Conservation (phyloP, 2,113 vertebrate genomes). For the Buteo buteo region DNA sequence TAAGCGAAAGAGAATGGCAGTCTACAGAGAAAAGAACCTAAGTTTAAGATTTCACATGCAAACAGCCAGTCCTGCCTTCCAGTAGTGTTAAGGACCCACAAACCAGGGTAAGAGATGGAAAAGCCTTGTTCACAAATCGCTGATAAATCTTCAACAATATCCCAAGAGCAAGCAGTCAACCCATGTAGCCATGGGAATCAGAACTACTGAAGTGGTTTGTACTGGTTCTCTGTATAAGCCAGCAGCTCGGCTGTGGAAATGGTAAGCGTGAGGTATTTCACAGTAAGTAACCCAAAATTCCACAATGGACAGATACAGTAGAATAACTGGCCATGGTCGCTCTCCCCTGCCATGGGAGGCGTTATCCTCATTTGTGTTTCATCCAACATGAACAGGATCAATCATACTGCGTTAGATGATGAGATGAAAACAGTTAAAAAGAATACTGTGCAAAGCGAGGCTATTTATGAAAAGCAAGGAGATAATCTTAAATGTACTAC, state of each 20-base stretch:
- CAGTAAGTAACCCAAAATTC: background rate
- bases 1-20: background rate
- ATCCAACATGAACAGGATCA: background rate
- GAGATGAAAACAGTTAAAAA: background rate
- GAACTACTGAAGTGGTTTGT: background rate
- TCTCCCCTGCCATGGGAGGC: background rate
- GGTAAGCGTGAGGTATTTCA: background rate
- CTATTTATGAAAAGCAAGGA: background rate
- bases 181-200: background rate
- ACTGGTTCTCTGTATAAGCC: background rate
- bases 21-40: background rate
- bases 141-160: background rate
- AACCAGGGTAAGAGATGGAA: background rate
- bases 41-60: background rate
- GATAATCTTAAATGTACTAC: background rate
- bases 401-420: rapidly evolving
- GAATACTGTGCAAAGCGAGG: background rate
- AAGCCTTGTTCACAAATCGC: background rate
- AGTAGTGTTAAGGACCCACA: background rate
- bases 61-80: background rate
- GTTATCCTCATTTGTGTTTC: background rate
- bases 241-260: background rate
- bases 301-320: background rate
- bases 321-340: rapidly evolving
- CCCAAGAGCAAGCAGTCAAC: background rate